phyloP scores from a whole-genome alignment of 2,113 vertebrate genomes.

The Sphyrna mokarran region DNA sequence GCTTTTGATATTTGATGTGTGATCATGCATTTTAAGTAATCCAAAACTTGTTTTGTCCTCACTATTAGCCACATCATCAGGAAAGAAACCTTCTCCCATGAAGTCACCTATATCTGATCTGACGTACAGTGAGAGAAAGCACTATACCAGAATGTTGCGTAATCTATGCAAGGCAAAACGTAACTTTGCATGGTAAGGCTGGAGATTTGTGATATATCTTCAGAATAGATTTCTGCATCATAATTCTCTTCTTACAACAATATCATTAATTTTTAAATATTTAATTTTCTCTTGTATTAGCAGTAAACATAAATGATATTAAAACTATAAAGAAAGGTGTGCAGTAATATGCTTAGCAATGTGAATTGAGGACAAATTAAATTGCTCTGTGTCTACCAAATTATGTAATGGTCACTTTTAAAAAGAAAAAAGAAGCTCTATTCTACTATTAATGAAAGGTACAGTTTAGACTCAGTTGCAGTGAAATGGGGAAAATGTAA shows the following conservation, averaged over 20 bases:
- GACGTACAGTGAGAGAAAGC: constrained; percentile 42
- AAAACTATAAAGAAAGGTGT: background rate
- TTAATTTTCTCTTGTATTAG: background rate
- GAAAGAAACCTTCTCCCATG: constrained; percentile 36
- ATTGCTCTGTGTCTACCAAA: background rate
- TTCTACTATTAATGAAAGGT: background rate
- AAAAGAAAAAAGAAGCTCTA: background rate
- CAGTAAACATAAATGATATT: background rate
- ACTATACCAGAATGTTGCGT: constrained; percentile 40
- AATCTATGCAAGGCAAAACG: constrained; percentile 43
- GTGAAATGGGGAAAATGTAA: background rate
- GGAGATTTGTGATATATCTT: background rate
- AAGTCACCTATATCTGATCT: constrained; percentile 39
- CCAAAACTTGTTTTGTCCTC: background rate
- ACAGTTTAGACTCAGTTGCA: background rate
- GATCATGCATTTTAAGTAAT: background rate
- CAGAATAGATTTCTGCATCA: background rate
- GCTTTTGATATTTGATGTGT: background rate
- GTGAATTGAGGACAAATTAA: background rate
- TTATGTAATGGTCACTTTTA: background rate
- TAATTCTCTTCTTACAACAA: background rate
- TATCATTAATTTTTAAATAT: background rate
- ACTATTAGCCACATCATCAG: constrained; percentile 39
- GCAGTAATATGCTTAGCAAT: background rate
- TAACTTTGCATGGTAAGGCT: constrained; percentile 52